Percentiles rank a stretch among this genome's conserved stretches.
Conservation (phyloP, 2,797 vertebrate genomes). For the Sebastes taczanowskii region DNA sequence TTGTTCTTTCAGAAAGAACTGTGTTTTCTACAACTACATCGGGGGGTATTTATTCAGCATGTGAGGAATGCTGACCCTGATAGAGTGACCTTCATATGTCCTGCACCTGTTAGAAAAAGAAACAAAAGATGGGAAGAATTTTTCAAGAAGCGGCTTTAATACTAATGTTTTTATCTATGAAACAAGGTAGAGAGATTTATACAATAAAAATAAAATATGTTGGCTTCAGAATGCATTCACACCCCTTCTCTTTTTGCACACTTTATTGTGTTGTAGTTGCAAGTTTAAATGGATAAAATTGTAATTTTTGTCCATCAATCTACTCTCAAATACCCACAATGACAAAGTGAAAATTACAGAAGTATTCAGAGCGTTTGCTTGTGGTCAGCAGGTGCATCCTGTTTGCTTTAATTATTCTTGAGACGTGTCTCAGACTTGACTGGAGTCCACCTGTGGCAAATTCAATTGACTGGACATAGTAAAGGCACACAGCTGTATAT, state of each 20-base stretch:
- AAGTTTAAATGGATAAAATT: neutral
- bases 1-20: constrained; percentile 9
- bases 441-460: neutral
- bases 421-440: neutral
- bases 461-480: neutral
- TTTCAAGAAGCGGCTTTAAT: neutral
- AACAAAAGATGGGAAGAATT: neutral
- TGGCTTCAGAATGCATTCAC: neutral
- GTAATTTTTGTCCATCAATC: neutral
- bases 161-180: neutral
- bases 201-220: accelerated
- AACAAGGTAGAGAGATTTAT: neutral
- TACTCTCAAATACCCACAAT: neutral
- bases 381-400: neutral
- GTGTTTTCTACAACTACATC: neutral
- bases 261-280: neutral
- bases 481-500: neutral
- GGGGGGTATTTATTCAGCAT: neutral
- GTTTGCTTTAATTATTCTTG: neutral
- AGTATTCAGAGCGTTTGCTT: neutral
- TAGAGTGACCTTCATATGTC: neutral
- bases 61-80: neutral
- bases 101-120: neutral
- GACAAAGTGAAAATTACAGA: neutral
- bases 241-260: neutral